phyloP scores from a whole-genome alignment of 1,140 invertebrate species.

The Drosophila eugracilis region DNA sequence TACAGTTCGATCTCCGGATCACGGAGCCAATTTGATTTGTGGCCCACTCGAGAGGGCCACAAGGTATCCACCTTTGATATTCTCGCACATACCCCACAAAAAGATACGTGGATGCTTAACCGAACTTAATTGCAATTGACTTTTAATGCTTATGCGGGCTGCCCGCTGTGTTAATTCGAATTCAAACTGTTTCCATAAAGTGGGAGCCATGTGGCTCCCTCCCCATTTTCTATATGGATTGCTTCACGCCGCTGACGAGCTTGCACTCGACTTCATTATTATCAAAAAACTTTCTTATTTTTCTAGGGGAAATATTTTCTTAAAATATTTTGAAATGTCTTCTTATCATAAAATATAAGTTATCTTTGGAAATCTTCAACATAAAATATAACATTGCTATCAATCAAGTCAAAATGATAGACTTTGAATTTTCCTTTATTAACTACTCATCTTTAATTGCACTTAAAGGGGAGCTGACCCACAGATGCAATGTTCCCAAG shows the following conservation, averaged over 20 bases:
- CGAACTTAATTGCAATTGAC: constrained; percentile 81
- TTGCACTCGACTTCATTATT: constrained; percentile 4
- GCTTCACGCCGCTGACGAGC: constrained; percentile 46
- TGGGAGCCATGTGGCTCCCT: constrained; percentile 52
- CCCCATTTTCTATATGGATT: constrained; percentile 17
- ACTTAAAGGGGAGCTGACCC: neutral
- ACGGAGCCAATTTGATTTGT: constrained; percentile 70
- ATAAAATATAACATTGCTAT: neutral
- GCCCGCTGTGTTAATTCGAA: constrained; percentile 78
- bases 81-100: constrained; percentile 59
- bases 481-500: constrained; percentile 7
- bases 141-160: constrained; percentile 70
- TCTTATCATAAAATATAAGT: too few relatives aligned
- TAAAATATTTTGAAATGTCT: too few relatives aligned
- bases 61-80: constrained; percentile 67
- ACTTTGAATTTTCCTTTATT: constrained; percentile 1
- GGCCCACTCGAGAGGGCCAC: constrained; percentile 64
- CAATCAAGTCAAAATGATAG: constrained; percentile 13
- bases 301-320: neutral
- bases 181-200: constrained; percentile 76
- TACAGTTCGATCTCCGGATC: neutral
- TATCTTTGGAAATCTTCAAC: too few relatives aligned
- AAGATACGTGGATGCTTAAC: constrained; percentile 39
- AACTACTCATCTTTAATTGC: constrained; percentile 10
- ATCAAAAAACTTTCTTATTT: neutral